Conservation (phyloP, 2,888 invertebrate species). For the Leucoptera coffeella region DNA sequence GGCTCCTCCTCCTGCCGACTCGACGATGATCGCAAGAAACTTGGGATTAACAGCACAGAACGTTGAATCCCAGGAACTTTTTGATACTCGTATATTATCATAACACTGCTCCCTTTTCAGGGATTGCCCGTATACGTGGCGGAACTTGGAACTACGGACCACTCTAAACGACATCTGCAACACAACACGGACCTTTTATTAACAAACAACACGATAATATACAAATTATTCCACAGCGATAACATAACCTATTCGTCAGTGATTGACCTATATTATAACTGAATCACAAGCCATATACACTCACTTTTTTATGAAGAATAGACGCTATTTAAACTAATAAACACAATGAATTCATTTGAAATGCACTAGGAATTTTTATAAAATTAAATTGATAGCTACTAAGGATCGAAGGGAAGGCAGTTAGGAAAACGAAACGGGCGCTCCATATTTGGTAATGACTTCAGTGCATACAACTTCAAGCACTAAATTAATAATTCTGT, state of each 20-base stretch:
- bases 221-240: conserved; percentile 25
- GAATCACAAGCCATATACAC: conserved; percentile 23
- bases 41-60: conserved; percentile 98
- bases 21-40: conserved; percentile 94
- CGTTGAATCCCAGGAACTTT: conserved; percentile 97
- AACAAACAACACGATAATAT: conserved; percentile 23
- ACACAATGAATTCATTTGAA: conserved; percentile 47
- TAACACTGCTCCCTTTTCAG: conserved; percentile 94
- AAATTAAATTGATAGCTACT: conserved; percentile 48
- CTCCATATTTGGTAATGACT: conserved; percentile 66
- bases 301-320: conserved; percentile 37
- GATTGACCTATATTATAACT: conserved; percentile 49
- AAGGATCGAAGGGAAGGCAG: conserved; percentile 52
- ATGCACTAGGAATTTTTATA: conserved; percentile 23
- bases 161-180: conserved; percentile 91
- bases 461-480: conserved; percentile 36
- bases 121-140: conserved; percentile 89
- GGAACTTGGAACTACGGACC: conserved; percentile 95
- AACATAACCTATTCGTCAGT: conserved; percentile 44
- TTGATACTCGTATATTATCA: conserved; percentile 94
- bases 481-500: too few species aligned
- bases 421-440: conserved; percentile 59
- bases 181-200: conserved; percentile 28
- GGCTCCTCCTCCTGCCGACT: conserved; percentile 93
- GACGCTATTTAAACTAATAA: conserved; percentile 30